phyloP scores from a whole-genome alignment of 2,888 invertebrate genomes.

The Netelia inedita region DNA sequence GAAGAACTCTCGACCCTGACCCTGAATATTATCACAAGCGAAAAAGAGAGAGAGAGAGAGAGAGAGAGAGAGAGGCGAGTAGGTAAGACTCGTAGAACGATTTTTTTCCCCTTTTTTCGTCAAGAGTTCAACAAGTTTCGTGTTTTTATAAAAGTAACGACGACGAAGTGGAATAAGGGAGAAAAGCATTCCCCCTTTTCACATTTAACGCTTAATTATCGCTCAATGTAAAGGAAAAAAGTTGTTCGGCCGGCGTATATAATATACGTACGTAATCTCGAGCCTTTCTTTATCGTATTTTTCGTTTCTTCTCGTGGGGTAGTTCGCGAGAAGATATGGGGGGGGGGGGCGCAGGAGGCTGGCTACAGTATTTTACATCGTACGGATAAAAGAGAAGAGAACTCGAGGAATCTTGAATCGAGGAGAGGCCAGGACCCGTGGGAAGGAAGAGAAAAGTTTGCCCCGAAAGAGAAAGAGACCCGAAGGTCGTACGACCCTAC shows the following conservation, averaged over 20 bases:
- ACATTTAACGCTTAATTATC: slow-evolving; percentile 32
- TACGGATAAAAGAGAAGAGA: not conserved
- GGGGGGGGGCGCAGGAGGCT: too few relatives aligned
- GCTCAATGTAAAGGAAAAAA: slow-evolving; percentile 10
- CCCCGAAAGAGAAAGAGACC: not conserved
- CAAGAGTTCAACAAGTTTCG: slow-evolving; percentile 21
- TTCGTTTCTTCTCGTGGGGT: not conserved
- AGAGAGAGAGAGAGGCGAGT: not conserved
- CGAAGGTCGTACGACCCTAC: too few relatives aligned
- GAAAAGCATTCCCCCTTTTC: not conserved
- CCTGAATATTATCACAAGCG: slow-evolving; percentile 5
- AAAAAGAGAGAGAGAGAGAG: not conserved
- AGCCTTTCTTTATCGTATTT: slow-evolving; percentile 16
- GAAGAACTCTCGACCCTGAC: slow-evolving; percentile 12
- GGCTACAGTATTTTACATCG: not conserved
- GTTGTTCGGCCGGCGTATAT: not conserved
- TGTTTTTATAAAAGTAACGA: slow-evolving; percentile 21
- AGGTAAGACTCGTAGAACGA: not conserved
- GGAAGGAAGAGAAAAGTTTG: slow-evolving; percentile 20
- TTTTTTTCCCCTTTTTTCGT: not conserved
- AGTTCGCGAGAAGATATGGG: too few relatives aligned
- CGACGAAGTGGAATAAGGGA: not conserved
- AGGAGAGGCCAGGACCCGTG: not conserved
- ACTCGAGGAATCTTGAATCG: not conserved
- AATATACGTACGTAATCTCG: not conserved